phyloP scores from a whole-genome alignment of 2,113 vertebrate genomes.

The Bufo gargarizans region DNA sequence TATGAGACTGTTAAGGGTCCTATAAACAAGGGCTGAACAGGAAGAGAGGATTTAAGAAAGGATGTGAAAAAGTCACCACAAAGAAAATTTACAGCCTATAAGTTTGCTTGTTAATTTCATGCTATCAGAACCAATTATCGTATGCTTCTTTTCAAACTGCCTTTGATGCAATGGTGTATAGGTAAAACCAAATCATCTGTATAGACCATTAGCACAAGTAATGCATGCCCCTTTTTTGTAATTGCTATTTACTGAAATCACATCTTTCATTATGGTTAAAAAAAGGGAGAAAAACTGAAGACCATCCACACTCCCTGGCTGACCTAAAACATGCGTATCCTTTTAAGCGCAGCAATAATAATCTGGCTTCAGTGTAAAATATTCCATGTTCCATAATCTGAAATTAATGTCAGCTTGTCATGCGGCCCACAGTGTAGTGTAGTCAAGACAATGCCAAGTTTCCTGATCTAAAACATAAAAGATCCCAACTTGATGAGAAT shows the following conservation, averaged over 20 bases:
- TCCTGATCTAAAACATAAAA: slow-evolving; percentile 9
- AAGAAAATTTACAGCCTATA: slow-evolving; percentile 72
- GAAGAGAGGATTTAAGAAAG: slow-evolving; percentile 66
- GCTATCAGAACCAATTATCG: slow-evolving; percentile 70
- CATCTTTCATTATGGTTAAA: slow-evolving; percentile 66
- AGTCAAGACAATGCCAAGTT: slow-evolving; percentile 63
- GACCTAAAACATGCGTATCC: slow-evolving; percentile 71
- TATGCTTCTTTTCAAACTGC: slow-evolving; percentile 64
- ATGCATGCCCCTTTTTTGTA: slow-evolving; percentile 58
- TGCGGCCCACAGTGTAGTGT: slow-evolving; percentile 59
- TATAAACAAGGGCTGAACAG: slow-evolving; percentile 65
- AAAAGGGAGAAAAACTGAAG: slow-evolving; percentile 56
- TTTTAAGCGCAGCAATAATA: slow-evolving; percentile 70
- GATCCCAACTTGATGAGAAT: not conserved
- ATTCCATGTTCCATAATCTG: slow-evolving; percentile 68
- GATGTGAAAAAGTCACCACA: slow-evolving; percentile 68
- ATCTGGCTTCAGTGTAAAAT: slow-evolving; percentile 58
- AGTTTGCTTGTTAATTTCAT: slow-evolving; percentile 73
- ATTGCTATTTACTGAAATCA: slow-evolving; percentile 64
- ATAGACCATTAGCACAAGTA: slow-evolving; percentile 57
- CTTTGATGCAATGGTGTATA: slow-evolving; percentile 60
- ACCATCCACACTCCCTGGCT: slow-evolving; percentile 29
- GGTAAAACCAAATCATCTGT: slow-evolving; percentile 32
- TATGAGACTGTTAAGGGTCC: slow-evolving; percentile 64
- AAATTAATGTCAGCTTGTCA: slow-evolving; percentile 71